Percentiles rank a stretch among this genome's conserved stretches.
Evolutionary conservation across 2,113 vertebrate genomes (phyloP).

Genomic region (Tachysurus vachellii): DNA sequence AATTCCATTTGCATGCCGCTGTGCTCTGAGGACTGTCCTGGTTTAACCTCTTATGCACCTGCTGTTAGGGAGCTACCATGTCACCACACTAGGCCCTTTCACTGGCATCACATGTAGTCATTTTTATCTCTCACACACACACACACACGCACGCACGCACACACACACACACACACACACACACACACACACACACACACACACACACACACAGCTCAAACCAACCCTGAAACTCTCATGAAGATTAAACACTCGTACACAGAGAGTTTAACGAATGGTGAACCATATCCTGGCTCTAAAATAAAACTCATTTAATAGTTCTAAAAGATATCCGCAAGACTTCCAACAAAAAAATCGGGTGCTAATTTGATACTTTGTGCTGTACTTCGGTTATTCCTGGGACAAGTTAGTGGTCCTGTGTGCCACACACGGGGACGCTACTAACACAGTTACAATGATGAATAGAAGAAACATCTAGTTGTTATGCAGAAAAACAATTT

Average conservation of each 20-base stretch:
- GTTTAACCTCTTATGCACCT: slow-evolving; percentile 32
- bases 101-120: not conserved
- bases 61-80: not conserved
- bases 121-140: not conserved
- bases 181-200: slow-evolving; percentile 13
- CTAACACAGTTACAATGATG: too few relatives aligned
- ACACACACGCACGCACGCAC: not conserved
- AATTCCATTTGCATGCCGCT: slow-evolving; percentile 30
- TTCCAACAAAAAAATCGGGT: not conserved
- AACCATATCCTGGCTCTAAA: not conserved
- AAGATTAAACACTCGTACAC: not conserved
- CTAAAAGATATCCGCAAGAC: not conserved
- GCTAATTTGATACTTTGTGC: not conserved
- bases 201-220: slow-evolving; percentile 25
- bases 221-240: not conserved
- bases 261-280: not conserved
- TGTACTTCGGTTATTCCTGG: not conserved
- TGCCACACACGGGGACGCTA: too few relatives aligned
- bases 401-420: not conserved
- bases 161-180: slow-evolving; percentile 8
- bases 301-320: not conserved
- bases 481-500: too few relatives aligned
- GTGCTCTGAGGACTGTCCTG: slow-evolving; percentile 15
- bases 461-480: too few relatives aligned
- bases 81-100: slow-evolving; percentile 13